Conservation (phyloP, 1,140 invertebrate genomes). For the Drosophila ogumai region DNA sequence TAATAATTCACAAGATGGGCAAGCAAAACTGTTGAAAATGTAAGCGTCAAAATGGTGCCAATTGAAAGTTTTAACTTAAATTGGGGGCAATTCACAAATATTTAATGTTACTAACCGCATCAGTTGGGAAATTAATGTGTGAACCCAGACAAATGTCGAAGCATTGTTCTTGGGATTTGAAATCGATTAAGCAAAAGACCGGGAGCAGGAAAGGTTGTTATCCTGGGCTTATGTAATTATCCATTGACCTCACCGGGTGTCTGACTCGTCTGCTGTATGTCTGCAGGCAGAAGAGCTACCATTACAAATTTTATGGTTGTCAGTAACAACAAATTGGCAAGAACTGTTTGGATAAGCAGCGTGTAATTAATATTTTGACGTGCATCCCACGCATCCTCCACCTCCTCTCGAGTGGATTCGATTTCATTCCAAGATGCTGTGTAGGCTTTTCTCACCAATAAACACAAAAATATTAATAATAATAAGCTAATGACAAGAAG, state of each 20-base stretch:
- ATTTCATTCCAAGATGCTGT: constrained; percentile 38
- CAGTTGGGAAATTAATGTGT: constrained; percentile 39
- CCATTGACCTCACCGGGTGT: constrained; percentile 8
- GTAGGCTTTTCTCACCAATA: constrained; percentile 21
- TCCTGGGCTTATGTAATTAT: constrained; percentile 55
- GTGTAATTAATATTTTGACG: constrained; percentile 71
- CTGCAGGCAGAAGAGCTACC: constrained; percentile 37
- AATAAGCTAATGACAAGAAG: constrained; percentile 54
- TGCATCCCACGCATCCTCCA: background rate
- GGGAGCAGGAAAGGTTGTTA: constrained; percentile 5
- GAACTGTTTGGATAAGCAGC: constrained; percentile 58
- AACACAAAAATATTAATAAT: constrained; percentile 34
- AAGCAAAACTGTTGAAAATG: constrained; percentile 13
- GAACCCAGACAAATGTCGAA: constrained; percentile 37
- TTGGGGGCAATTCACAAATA: constrained; percentile 29
- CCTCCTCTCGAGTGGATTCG: constrained; percentile 11
- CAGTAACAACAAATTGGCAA: constrained; percentile 42
- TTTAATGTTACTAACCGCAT: constrained; percentile 14
- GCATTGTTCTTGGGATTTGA: background rate
- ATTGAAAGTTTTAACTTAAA: constrained; percentile 5
- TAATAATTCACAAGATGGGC: constrained; percentile 42
- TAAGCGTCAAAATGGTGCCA: constrained; percentile 9
- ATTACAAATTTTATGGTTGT: constrained; percentile 61
- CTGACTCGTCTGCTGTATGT: constrained; percentile 38
- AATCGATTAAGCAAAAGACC: constrained; percentile 12